Conservation (phyloP, 2,888 invertebrate genomes). For the Matsumyia berberina region DNA sequence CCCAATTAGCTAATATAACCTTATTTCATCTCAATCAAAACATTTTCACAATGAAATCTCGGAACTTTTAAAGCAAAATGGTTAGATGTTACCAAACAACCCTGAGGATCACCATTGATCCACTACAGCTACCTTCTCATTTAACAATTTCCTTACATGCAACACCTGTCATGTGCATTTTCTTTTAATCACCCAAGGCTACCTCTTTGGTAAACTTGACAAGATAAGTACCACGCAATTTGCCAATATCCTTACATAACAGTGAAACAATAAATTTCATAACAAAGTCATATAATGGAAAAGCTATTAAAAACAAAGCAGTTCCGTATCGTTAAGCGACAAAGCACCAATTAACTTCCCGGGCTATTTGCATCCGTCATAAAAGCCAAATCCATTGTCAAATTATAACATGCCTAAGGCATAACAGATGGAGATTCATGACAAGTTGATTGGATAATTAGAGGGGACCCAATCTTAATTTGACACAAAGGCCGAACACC, state of each 20-base stretch:
- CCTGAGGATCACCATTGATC: too few relatives aligned
- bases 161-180: background rate
- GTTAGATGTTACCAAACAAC: too few relatives aligned
- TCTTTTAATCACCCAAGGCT: background rate
- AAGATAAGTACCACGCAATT: background rate
- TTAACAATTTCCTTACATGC: too few relatives aligned
- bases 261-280: background rate
- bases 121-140: too few relatives aligned
- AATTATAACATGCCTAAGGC: conserved; percentile 27
- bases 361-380: conserved; percentile 25
- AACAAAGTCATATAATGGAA: conserved; percentile 1
- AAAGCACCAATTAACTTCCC: conserved; percentile 8
- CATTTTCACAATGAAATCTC: too few relatives aligned
- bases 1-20: too few relatives aligned
- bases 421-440: conserved; percentile 6
- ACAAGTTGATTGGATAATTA: conserved; percentile 43
- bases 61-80: too few relatives aligned
- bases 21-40: too few relatives aligned
- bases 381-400: conserved; percentile 24
- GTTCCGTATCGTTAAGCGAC: conserved; percentile 7
- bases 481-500: background rate
- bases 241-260: conserved; percentile 15
- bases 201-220: background rate
- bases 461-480: conserved; percentile 11
- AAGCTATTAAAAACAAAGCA: conserved; percentile 25